These are phyloP conservation scores for Epinotia nisella DNA, from an alignment of 2,888 invertebrate genomes.

Conservation along the genomic window DNA sequence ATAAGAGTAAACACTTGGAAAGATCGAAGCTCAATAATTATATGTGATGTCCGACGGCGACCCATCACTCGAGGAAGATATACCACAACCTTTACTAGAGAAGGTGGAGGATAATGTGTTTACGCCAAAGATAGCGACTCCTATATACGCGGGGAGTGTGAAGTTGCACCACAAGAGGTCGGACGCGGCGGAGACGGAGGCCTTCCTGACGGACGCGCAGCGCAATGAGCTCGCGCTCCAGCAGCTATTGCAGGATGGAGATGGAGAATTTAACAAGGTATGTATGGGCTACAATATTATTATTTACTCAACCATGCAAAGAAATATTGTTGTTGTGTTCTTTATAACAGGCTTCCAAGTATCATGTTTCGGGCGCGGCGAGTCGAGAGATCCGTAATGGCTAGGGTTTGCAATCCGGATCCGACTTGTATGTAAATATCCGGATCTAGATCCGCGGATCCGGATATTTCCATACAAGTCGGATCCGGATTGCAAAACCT, in stretches of 20 bases:
- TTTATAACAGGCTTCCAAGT: too few relatives aligned
- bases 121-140: slow-evolving; percentile 77
- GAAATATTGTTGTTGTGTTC: too few relatives aligned
- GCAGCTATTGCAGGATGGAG: slow-evolving; percentile 75
- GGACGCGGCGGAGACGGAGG: slow-evolving; percentile 72
- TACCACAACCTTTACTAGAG: slow-evolving; percentile 73
- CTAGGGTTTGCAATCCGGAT: too few relatives aligned
- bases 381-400: too few relatives aligned
- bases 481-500: too few relatives aligned
- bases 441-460: too few relatives aligned
- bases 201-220: slow-evolving; percentile 74
- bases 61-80: slow-evolving; percentile 81
- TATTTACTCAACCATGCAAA: too few relatives aligned
- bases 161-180: slow-evolving; percentile 72
- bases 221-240: slow-evolving; percentile 78
- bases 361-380: too few relatives aligned
- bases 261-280: slow-evolving; percentile 72
- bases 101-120: slow-evolving; percentile 77
- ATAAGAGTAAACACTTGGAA: slow-evolving; percentile 25
- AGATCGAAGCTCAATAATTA: slow-evolving; percentile 9
- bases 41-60: slow-evolving; percentile 83
- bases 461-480: too few relatives aligned
- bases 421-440: too few relatives aligned
- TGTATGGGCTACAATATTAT: slow-evolving; percentile 39
- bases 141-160: slow-evolving; percentile 73